Evolutionary conservation across 2,888 invertebrate species (phyloP), one percentile per base, ranked within the genome.

Genomic region (Drosophila villosipedis): DNA sequence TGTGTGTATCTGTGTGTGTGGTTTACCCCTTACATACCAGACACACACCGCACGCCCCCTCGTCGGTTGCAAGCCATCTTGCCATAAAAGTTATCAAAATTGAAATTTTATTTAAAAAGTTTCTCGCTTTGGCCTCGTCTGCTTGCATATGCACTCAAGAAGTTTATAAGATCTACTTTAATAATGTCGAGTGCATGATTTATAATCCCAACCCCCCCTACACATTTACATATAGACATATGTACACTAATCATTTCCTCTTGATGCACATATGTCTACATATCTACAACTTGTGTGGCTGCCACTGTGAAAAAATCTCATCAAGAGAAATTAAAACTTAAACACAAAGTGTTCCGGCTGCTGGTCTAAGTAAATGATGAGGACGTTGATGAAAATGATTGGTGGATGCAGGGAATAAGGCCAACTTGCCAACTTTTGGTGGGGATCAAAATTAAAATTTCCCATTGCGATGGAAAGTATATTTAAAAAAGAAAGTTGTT

Each of bases 111-210:
- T 84, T 82, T 82, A 78, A 83, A 90, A 84, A 89, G 76, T 91
- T 91, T 90, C 77, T 77, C 75, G 72, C 75, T 68, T 67, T 74
- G 72, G 70, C 60, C 65, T 43, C 67, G 50, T 43, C 64, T 68
- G 64, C 74, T 64, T 77, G 71, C 81, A 77, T 73, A 77, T 84
- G 85, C 85, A 79, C 74, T 81, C 75, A 78, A 79, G 76, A 87
- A 89, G 77, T 88, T 91, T 79, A 76, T 87, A 87, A 87, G 91
- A 89, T 76, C 80, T 82, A 77, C 85, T 88, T 87, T 87, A 87
- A 87, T 88, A 90, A 88, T 83, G 88, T 87, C 83, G 90, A 90
- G 88, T 87, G 81, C 89, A 84, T 80, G 84, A 84, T 84, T 89
- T 84, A 67, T 76, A 66, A 22, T 12, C 22, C 52, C 59, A 62